phyloP scores from a whole-genome alignment of 92 coral and sea anemone genomes.

The Siderastrea siderea region DNA sequence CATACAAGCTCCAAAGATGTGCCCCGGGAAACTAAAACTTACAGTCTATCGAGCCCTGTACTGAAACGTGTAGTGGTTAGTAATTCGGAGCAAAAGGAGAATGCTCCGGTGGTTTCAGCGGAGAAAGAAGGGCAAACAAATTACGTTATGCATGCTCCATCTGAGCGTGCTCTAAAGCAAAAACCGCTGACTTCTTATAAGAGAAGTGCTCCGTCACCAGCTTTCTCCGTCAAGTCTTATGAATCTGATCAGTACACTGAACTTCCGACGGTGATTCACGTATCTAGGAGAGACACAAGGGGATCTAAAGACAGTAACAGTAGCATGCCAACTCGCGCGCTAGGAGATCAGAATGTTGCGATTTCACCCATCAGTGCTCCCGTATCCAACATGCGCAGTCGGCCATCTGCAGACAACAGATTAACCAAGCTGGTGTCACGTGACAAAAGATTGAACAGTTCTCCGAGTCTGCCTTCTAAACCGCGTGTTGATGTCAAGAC shows the following conservation, averaged over 20 bases:
- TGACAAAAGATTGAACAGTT: constrained; percentile 25
- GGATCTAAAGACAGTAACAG: constrained; percentile 37
- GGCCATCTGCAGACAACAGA: constrained; percentile 22
- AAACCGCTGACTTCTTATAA: constrained; percentile 73
- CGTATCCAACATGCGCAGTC: constrained; percentile 9
- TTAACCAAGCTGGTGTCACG: constrained; percentile 43
- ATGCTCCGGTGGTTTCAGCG: not conserved
- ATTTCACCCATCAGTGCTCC: constrained; percentile 13
- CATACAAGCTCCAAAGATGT: not conserved
- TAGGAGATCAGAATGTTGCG: constrained; percentile 2
- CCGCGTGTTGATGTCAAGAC: constrained; percentile 57
- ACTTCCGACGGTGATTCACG: constrained; percentile 83
- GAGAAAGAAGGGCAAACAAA: constrained; percentile 21
- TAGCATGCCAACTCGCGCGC: not conserved
- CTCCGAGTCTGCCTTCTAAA: constrained; percentile 68
- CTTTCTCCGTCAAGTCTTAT: constrained; percentile 79
- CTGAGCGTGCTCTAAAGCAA: constrained; percentile 52
- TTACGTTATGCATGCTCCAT: not conserved
- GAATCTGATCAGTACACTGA: constrained; percentile 87
- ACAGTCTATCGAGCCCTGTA: constrained; percentile 3
- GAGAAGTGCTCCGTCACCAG: constrained; percentile 77
- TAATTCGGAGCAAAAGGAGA: not conserved
- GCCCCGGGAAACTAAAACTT: not conserved
- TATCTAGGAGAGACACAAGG: constrained; percentile 40
- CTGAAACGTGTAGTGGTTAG: not conserved